Conservation (phyloP, 64 coral and sea anemone genomes). For the Pocillopora damicornis region DNA sequence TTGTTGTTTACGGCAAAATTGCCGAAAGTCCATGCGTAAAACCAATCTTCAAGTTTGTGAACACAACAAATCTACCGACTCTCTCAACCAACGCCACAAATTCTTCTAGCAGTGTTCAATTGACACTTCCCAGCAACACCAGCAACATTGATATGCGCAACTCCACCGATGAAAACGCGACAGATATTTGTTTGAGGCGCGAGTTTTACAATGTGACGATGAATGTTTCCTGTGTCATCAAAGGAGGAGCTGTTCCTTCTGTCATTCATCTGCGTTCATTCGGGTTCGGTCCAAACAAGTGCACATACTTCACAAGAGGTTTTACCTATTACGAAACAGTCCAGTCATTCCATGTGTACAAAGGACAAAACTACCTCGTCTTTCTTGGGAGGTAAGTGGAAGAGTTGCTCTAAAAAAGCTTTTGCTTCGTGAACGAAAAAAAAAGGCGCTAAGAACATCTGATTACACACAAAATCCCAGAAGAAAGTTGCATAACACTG, state of each 20-base stretch:
- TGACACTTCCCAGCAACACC: neutral
- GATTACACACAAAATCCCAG: too few relatives aligned
- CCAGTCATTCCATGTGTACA: constrained; percentile 31
- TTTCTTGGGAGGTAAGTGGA: constrained; percentile 25
- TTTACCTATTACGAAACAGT: neutral
- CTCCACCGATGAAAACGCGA: neutral
- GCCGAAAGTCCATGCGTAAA: constrained; percentile 25
- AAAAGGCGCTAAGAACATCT: too few relatives aligned
- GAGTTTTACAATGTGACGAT: constrained; percentile 8
- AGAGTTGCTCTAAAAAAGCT: neutral
- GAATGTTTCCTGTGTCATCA: constrained; percentile 16
- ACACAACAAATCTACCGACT: neutral
- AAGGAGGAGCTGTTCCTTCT: neutral
- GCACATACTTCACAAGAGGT: neutral
- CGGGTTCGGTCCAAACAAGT: constrained; percentile 23
- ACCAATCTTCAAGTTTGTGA: neutral
- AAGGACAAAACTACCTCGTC: constrained; percentile 12
- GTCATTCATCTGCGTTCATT: neutral
- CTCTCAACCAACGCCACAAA: neutral
- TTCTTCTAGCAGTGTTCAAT: constrained; percentile 18
- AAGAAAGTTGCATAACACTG: too few relatives aligned
- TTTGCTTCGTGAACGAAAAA: neutral
- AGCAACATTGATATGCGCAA: neutral
- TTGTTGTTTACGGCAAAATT: constrained; percentile 24
- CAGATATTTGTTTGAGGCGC: constrained; percentile 2